Percentiles rank a stretch among this genome's conserved stretches.
Conservation (phyloP, 2,888 invertebrate genomes). For the Pammene fasciana region DNA sequence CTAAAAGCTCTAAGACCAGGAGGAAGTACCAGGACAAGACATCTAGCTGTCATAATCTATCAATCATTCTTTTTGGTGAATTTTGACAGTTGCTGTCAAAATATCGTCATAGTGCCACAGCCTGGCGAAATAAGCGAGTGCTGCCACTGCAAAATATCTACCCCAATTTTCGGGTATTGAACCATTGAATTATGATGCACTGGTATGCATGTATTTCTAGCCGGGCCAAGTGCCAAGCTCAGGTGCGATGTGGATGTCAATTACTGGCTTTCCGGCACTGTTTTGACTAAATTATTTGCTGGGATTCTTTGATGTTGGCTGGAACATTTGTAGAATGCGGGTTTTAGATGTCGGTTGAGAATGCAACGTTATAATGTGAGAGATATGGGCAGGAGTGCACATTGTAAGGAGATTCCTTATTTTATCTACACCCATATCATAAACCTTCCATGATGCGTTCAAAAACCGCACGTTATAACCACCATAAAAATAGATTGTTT, state of each 20-base stretch:
- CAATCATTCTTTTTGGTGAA: too few species aligned
- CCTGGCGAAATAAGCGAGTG: too few species aligned
- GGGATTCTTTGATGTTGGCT: slow-evolving; percentile 30
- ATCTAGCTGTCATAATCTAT: too few species aligned
- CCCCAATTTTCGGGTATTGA: slow-evolving; percentile 56
- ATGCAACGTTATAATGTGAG: not conserved
- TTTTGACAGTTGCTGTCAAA: too few species aligned
- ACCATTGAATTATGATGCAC: slow-evolving; percentile 45
- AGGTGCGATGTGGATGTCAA: slow-evolving; percentile 68
- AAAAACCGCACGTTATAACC: too few species aligned
- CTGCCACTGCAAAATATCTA: slow-evolving; percentile 52
- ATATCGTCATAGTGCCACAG: too few species aligned
- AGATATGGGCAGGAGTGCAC: not conserved
- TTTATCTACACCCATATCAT: too few species aligned
- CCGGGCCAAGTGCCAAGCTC: slow-evolving; percentile 62
- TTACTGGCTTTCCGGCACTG: slow-evolving; percentile 55
- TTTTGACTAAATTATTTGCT: slow-evolving; percentile 48
- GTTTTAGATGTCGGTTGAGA: slow-evolving; percentile 1
- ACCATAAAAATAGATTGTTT: too few species aligned
- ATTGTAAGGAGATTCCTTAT: not conserved
- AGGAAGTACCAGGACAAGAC: too few species aligned
- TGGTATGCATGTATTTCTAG: slow-evolving; percentile 52
- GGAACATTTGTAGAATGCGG: not conserved
- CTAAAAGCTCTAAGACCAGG: too few species aligned
- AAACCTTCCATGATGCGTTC: too few species aligned